Conservation (phyloP, 2,113 vertebrate species). For the Sinosuthora webbiana region DNA sequence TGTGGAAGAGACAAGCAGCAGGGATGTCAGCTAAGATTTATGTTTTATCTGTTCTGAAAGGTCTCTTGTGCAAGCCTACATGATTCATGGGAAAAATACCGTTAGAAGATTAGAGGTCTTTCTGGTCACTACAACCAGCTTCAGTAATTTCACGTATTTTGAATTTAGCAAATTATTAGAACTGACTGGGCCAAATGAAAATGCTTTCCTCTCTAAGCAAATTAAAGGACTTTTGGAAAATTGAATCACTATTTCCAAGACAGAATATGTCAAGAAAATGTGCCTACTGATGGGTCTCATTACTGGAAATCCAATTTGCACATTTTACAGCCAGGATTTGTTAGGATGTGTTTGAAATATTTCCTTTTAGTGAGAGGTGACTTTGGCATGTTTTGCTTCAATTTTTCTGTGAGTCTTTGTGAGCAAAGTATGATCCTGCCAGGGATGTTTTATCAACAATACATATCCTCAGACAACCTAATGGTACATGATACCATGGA, state of each 20-base stretch:
- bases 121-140: not conserved
- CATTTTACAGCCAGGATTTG: constrained; percentile 6
- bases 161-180: not conserved
- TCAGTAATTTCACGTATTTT: not conserved
- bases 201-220: constrained; percentile 8
- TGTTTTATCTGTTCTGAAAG: not conserved
- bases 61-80: not conserved
- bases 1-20: not conserved
- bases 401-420: not conserved
- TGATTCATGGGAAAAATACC: not conserved
- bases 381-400: not conserved
- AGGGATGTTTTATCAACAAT: not conserved
- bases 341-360: not conserved
- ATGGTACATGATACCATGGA: not conserved
- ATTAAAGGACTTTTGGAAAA: constrained; percentile 17
- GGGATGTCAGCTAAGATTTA: not conserved
- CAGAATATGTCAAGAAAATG: not conserved
- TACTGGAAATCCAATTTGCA: constrained; percentile 26
- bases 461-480: not conserved
- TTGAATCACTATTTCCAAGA: constrained; percentile 1
- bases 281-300: not conserved
- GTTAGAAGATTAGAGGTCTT: not conserved
- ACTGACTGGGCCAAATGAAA: not conserved
- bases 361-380: not conserved
- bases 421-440: not conserved